A percentile compares a stretch with the other conserved stretches of the same genome.
Conservation (phyloP, 2,797 vertebrate species). For the Netta rufina region DNA sequence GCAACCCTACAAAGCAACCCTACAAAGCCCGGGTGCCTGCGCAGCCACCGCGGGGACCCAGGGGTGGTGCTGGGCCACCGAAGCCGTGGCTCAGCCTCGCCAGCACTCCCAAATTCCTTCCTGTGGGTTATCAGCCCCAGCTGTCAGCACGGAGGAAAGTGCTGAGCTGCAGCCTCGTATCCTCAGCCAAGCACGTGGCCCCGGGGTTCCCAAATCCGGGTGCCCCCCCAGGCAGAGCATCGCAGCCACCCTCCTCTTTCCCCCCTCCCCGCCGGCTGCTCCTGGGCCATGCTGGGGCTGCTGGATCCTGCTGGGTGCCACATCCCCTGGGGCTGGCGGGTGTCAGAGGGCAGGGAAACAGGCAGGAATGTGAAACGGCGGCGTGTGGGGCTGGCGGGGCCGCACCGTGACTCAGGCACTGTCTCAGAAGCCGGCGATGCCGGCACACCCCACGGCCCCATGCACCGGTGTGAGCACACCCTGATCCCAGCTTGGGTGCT, state of each 20-base stretch:
- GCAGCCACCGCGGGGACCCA: too few relatives aligned
- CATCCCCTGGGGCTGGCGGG: background rate
- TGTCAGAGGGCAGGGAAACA: background rate
- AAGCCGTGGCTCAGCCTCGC: background rate
- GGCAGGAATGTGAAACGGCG: conserved; percentile 21
- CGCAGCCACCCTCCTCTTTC: background rate
- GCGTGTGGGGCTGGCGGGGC: background rate
- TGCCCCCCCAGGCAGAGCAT: background rate
- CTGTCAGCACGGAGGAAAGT: background rate
- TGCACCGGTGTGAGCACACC: background rate
- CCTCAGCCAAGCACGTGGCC: background rate
- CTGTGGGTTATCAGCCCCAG: rapidly evolving
- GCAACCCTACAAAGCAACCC: background rate
- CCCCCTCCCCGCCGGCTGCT: background rate
- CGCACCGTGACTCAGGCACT: conserved; percentile 14
- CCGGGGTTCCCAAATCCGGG: rapidly evolving
- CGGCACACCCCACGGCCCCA: background rate
- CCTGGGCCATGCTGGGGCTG: background rate
- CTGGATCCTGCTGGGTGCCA: background rate
- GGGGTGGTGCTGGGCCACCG: background rate
- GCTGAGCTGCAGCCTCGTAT: background rate
- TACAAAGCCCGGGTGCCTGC: background rate
- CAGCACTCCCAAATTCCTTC: background rate
- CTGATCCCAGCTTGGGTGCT: background rate
- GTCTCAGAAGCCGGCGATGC: background rate